Conservation (phyloP, 2,113 vertebrate species). For the Campylomormyrus numenius region DNA sequence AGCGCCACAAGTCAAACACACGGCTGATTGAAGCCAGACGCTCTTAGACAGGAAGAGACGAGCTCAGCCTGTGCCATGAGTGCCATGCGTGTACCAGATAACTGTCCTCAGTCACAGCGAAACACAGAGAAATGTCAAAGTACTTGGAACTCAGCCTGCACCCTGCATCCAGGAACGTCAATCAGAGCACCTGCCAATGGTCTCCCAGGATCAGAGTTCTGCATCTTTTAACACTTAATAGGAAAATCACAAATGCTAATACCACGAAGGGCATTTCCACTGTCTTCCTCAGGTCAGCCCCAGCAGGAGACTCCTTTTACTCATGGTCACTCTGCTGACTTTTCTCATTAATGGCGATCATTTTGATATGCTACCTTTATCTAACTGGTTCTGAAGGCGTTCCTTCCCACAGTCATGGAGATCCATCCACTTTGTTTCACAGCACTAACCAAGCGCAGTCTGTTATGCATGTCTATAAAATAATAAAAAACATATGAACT, state of each 20-base stretch:
- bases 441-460: neutral
- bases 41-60: constrained; percentile 14
- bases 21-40: constrained; percentile 41
- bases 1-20: constrained; percentile 18
- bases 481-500: constrained; percentile 1
- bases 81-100: neutral
- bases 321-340: neutral
- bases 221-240: neutral
- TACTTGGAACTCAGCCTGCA: neutral
- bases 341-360: neutral
- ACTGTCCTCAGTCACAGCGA: neutral
- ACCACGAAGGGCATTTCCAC: neutral
- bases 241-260: neutral
- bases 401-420: neutral
- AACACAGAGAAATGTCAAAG: neutral
- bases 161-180: neutral
- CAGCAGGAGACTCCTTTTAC: neutral
- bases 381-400: neutral
- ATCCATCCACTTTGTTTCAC: neutral
- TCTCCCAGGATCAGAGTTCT: neutral
- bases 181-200: neutral
- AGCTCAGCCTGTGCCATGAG: neutral
- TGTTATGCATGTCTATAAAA: neutral
- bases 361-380: neutral
- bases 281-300: neutral